A percentile compares a stretch with the other conserved stretches of the same genome.
These are phyloP conservation scores for Drosophila mayri DNA, from an alignment of 1,140 invertebrate genomes.

Conservation along the genomic window DNA sequence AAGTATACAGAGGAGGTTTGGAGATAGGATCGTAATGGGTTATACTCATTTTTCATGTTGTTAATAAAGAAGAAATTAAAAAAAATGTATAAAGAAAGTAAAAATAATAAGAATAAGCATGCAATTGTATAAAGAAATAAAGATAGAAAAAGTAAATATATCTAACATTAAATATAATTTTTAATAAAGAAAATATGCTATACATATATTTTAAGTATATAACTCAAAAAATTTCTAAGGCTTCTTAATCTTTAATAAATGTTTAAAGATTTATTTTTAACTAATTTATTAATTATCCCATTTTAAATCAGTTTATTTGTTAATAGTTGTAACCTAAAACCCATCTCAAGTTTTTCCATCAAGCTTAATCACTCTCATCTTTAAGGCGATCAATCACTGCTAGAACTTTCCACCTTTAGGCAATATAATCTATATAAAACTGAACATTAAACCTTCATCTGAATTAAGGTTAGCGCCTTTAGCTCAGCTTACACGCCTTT, in stretches of 20 bases:
- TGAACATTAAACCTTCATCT: constrained; percentile 4
- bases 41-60: neutral
- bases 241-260: too few relatives aligned
- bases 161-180: too few relatives aligned
- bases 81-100: neutral
- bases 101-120: too few relatives aligned
- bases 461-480: constrained; percentile 7
- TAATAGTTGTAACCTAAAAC: neutral
- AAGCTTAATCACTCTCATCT: neutral
- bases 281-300: neutral
- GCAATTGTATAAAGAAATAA: neutral
- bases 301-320: neutral
- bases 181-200: too few relatives aligned
- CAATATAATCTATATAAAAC: constrained; percentile 3
- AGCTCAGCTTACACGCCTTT: constrained; percentile 16
- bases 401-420: constrained; percentile 44
- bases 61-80: neutral
- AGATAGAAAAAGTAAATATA: too few relatives aligned
- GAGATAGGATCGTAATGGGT: neutral
- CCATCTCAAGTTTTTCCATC: neutral
- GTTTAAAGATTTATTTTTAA: neutral
- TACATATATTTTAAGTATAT: too few relatives aligned
- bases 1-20: neutral
- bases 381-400: constrained; percentile 31
- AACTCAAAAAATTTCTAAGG: too few relatives aligned